Evolutionary conservation across 2,113 vertebrate species (phyloP).

Genomic region (Gorsachius goisagi): DNA sequence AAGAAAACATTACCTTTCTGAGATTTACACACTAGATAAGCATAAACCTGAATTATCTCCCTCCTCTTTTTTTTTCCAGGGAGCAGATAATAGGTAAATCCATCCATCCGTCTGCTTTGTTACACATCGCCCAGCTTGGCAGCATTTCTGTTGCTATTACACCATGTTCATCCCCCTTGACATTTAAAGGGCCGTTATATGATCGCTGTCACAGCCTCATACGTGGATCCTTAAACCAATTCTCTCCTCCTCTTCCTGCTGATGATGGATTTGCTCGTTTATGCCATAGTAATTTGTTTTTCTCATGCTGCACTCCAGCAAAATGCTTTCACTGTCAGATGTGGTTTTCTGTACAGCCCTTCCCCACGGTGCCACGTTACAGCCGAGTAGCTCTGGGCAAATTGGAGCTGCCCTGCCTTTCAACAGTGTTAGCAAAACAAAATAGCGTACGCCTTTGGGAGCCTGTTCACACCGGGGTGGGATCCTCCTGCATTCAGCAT

Average conservation of each 20-base stretch:
- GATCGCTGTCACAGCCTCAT: conserved; percentile 24
- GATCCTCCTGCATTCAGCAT: rapidly evolving
- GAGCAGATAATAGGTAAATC: conserved; percentile 32
- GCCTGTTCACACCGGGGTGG: rapidly evolving
- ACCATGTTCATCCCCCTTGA: conserved; percentile 27
- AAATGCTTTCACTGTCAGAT: background rate
- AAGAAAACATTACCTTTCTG: conserved; percentile 13
- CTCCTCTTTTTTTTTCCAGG: background rate
- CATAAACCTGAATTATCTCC: conserved; percentile 17
- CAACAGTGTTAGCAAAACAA: background rate
- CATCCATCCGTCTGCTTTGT: conserved; percentile 24
- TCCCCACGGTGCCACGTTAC: background rate
- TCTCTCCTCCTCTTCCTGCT: background rate
- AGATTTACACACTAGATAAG: conserved; percentile 53
- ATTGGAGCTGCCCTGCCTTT: background rate
- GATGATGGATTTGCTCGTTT: conserved; percentile 35
- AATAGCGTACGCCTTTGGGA: rapidly evolving
- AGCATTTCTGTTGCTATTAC: conserved; percentile 27
- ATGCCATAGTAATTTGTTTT: conserved; percentile 22
- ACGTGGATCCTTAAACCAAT: conserved; percentile 3
- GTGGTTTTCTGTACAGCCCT: background rate
- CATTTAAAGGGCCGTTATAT: conserved; percentile 41
- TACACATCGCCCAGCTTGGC: background rate
- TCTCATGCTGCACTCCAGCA: background rate
- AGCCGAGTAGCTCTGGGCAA: background rate